phyloP scores from a whole-genome alignment of 2,797 vertebrate genomes.

The Centroberyx gerrardi region DNA sequence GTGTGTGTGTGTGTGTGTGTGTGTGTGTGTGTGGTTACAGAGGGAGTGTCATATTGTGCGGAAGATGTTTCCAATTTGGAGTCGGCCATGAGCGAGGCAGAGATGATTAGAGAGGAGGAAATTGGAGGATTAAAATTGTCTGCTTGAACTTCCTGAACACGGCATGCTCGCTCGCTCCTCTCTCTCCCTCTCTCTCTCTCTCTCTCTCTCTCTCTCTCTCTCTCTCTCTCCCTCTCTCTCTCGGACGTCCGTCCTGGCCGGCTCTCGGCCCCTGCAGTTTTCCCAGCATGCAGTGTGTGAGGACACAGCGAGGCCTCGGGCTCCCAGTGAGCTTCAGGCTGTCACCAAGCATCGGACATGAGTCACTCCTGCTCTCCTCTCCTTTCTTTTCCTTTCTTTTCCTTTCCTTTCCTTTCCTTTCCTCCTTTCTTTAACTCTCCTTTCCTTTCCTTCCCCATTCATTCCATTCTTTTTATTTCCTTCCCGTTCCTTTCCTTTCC shows the following conservation, averaged over 20 bases:
- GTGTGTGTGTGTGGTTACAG: constrained; percentile 54
- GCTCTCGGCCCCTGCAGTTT: constrained; percentile 33
- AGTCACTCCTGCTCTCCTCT: constrained; percentile 50
- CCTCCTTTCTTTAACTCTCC: too few species aligned
- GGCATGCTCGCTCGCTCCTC: constrained; percentile 74
- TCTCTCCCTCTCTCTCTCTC: not conserved
- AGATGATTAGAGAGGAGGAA: constrained; percentile 99
- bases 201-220: not conserved
- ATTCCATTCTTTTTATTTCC: too few species aligned
- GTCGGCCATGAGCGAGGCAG: constrained; percentile 87
- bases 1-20: constrained; percentile 19
- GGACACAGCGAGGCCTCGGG: constrained; percentile 44
- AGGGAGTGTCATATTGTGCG: constrained; percentile 65
- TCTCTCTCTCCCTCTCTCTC: not conserved
- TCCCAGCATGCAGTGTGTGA: constrained; percentile 50
- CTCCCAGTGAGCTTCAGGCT: constrained; percentile 59
- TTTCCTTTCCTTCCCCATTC: not conserved
- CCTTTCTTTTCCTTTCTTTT: constrained; percentile 23
- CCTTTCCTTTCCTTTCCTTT: not conserved
- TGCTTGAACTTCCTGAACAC: constrained; percentile 97
- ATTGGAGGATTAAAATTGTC: constrained; percentile 99
- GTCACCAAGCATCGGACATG: constrained; percentile 40
- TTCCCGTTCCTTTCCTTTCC: constrained; percentile 24
- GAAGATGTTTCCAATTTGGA: constrained; percentile 97
- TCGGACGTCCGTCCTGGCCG: constrained; percentile 21